A percentile compares a stretch with the other conserved stretches of the same genome.
Evolutionary conservation across 37 sponge, comb jelly and placozoan genomes (phyloP).

Genomic region (Amphimedon queenslandica): DNA sequence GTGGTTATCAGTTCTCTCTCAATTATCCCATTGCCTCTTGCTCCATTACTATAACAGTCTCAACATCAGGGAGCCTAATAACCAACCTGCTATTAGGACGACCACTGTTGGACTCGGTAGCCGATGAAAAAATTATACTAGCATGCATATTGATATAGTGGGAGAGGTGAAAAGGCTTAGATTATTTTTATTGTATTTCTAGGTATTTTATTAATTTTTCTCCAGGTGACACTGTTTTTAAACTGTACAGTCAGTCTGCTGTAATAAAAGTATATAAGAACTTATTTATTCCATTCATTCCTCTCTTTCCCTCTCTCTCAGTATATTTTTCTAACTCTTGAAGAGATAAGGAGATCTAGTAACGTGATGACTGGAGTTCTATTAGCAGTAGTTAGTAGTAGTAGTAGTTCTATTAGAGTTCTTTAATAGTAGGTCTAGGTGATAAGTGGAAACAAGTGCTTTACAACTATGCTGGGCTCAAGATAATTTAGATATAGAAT

Average conservation of each 20-base stretch:
- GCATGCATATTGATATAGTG: slow-evolving; percentile 24
- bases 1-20: slow-evolving; percentile 28
- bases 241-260: background rate
- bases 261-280: background rate
- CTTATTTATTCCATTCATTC: no score
- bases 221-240: background rate
- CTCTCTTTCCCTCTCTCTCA: no score
- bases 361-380: slow-evolving; percentile 48
- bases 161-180: no score
- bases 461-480: no score
- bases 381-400: slow-evolving; percentile 22
- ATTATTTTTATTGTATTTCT: no score
- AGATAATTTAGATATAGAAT: no score
- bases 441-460: background rate
- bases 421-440: background rate
- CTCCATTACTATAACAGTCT: slow-evolving; percentile 30
- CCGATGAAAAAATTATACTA: slow-evolving; percentile 11
- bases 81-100: slow-evolving; percentile 37
- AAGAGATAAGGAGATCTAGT: slow-evolving; percentile 52
- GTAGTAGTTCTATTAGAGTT: slow-evolving; percentile 47
- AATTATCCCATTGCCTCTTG: slow-evolving; percentile 66
- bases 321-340: no score
- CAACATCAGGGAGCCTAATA: slow-evolving; percentile 41
- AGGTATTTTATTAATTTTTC: background rate
- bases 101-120: slow-evolving; percentile 42